Evolutionary conservation across 2,888 invertebrate species (phyloP).

Genomic region (Mythimna vitellina): DNA sequence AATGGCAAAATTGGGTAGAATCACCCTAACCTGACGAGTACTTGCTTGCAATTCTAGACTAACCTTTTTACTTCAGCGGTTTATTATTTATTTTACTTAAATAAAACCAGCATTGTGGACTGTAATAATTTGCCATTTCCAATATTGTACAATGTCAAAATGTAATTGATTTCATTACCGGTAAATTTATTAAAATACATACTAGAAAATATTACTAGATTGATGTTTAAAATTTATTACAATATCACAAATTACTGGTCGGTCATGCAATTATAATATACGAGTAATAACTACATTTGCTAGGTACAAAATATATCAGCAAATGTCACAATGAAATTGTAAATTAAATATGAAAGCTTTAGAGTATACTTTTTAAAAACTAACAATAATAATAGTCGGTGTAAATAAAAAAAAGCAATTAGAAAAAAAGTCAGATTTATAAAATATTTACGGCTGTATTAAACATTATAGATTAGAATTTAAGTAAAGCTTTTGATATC

Average conservation of each 20-base stretch:
- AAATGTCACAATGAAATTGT: constrained; percentile 7
- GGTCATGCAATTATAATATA: constrained; percentile 33
- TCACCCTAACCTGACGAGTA: not conserved
- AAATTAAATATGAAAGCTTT: not conserved
- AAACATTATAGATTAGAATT: not conserved
- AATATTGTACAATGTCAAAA: constrained; percentile 9
- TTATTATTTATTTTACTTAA: not conserved
- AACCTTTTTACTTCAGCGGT: not conserved
- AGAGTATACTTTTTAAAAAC: not conserved
- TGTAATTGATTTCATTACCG: constrained; percentile 18
- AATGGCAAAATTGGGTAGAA: not conserved
- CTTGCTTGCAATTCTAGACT: not conserved
- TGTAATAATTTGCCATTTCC: not conserved
- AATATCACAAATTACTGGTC: constrained; percentile 23
- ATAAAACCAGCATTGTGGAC: not conserved
- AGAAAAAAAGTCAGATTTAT: not conserved
- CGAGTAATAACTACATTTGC: constrained; percentile 13
- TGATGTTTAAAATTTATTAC: constrained; percentile 22
- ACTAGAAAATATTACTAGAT: constrained; percentile 8
- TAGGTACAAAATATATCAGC: constrained; percentile 7
- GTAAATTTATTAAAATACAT: constrained; percentile 23
- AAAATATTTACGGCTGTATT: too few relatives aligned
- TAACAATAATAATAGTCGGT: not conserved
- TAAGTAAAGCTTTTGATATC: constrained; percentile 9
- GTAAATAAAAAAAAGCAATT: not conserved